Base-by-base conservation (phyloP, 1,140 invertebrate species). In the Asbolus verrucosus region DNA sequence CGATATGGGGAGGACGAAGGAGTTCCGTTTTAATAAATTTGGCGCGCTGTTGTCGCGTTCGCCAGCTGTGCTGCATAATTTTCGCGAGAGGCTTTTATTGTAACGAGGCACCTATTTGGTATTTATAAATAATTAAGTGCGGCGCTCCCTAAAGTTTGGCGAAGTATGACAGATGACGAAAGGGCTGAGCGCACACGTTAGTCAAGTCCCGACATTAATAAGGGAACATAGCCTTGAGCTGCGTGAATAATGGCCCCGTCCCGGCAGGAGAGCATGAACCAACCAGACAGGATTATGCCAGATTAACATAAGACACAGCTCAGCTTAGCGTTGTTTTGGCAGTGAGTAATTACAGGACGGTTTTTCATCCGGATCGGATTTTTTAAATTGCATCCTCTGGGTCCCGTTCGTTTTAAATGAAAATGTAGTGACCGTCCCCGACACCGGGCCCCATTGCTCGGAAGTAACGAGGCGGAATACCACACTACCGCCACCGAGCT, bases 221-320 rank as follows among this genome's bases (percentile, higher is more conserved):
- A 73, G 66, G 39, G 70, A 70, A 67, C 65, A 65, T 69, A 46
- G 70, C 66, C 62, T 67, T 73, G 62, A 66, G 68, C 70, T 67
- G 67, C 69, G 72, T 78, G 75, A 78, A 73, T 78, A 78, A 78
- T 78, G 74, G 75, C 74, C 60, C 39, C 60, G 69, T 67, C 50
- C 72, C 70, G 74, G 75, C 71, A 77, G 76, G 71, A 77, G 70
- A 77, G 75, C 76, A 79, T 70, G 74, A 78, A 69, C 75, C 73
- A 76, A 76, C 78, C 73, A 76, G 78, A 78, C 75, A 76, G 79
- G 79, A 80, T 80, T 80, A 79, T 75, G 66, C 72, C 70, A 71
- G 79, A 80, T 80, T 80, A 79, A 80, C 79, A 80, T 80, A 80
- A 80, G 79, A 79, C 79, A 79, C 78, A 80, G 77, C 76, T 70